Evolutionary conservation across 2,113 vertebrate species (phyloP), one percentile per base, ranked within the genome.

Genomic region (Cheirogaleus medius): DNA sequence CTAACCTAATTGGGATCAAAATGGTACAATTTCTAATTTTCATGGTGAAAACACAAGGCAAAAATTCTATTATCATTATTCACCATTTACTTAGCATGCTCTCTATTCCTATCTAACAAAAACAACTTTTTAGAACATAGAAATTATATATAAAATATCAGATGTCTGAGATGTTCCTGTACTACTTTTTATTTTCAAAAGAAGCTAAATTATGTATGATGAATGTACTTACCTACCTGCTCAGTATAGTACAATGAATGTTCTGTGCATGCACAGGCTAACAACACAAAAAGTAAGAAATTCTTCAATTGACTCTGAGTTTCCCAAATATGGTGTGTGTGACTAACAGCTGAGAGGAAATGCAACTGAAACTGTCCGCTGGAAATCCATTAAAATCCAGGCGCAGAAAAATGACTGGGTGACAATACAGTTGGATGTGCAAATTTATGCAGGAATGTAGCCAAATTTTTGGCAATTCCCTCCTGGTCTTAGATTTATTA

Each of bases 291-390:
- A 94, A 66, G 42, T 68, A 82, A 80, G 21, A 71, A 90, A 87
- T 83, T 90, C 90, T 96, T 93, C 74, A 81, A 68, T 39, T 77
- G 77, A 89, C 77, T 66, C 47, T 9, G 63, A 85, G 52, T 87
- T 83, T 82, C 93, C 86, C 94, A 90, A 93, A 96, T 64, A 88
- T 11, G 66, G 64, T 32, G 27, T 39, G 21, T 81, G 89, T 90
- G 91, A 93, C 93, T 90, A 94, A 97, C 44, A 95, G 86, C 95
- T 97, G 78, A 90, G 91, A 91, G 63, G 87, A 86, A 92, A 95
- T 42, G 23, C 60, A 77, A 94, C 88, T 84, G n/a, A 80, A 94
- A 80, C 81, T 71, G 87, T 82, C 77, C 78, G 77, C 60, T 91
- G 73, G 52, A 95, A 89, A 96, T 85, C 54, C 92, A 87, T 39